phyloP scores from a whole-genome alignment of 1,140 invertebrate genomes.

The Pygmarrhopalites habei region DNA sequence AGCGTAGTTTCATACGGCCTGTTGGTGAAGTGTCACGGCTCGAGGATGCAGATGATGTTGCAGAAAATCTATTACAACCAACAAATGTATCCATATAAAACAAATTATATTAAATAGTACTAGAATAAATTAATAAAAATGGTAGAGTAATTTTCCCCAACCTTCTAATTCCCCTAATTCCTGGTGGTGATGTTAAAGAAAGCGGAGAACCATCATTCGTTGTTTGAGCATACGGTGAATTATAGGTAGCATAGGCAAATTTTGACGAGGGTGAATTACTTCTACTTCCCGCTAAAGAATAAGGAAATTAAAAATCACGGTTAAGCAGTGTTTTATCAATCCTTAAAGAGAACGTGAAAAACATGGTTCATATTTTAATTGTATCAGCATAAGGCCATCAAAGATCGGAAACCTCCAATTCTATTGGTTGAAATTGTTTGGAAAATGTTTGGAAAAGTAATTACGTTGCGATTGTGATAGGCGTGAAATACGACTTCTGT shows the following conservation, averaged over 20 bases:
- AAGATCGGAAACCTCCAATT: neutral
- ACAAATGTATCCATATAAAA: too few species aligned
- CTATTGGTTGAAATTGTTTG: conserved; percentile 1
- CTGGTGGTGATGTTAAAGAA: conserved; percentile 19
- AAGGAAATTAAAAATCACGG: neutral
- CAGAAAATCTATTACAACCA: conserved; percentile 20
- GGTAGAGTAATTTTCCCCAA: too few species aligned
- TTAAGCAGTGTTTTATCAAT: too few species aligned
- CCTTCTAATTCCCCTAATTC: conserved; percentile 19
- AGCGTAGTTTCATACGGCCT: conserved; percentile 24
- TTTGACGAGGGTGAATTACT: conserved; percentile 38
- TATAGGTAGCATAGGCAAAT: conserved; percentile 34
- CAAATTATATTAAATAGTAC: too few species aligned
- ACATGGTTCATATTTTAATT: too few species aligned
- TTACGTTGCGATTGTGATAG: conserved; percentile 39
- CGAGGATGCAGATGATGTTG: conserved; percentile 35
- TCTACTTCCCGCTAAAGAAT: conserved; percentile 33
- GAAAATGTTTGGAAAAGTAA: neutral
- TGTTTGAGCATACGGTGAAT: conserved; percentile 33
- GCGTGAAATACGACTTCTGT: conserved; percentile 28
- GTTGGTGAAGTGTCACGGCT: conserved; percentile 37
- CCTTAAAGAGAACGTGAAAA: too few species aligned
- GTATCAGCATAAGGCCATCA: too few species aligned
- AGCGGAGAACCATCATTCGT: conserved; percentile 11
- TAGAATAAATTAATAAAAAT: too few species aligned